Percentiles rank a stretch among this genome's conserved stretches.
Evolutionary conservation across 2,888 invertebrate species (phyloP).

Genomic region (Ennomos fuscantarius): DNA sequence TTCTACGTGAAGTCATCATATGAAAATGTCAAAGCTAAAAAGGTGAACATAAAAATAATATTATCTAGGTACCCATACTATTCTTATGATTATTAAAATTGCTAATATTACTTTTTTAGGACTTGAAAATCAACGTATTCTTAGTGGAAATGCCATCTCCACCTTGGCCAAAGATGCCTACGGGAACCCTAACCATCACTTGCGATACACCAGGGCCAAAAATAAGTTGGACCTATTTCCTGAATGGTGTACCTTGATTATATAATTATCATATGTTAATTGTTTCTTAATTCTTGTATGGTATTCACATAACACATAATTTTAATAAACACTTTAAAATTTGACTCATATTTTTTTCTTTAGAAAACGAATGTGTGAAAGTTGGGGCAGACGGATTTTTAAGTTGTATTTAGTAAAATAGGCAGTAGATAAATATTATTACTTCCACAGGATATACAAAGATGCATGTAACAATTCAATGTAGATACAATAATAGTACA

Average conservation of each 20-base stretch:
- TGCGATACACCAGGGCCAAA: slow-evolving; percentile 64
- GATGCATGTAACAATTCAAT: too few relatives aligned
- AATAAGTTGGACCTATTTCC: slow-evolving; percentile 74
- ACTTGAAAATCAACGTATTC: slow-evolving; percentile 61
- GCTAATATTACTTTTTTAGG: slow-evolving; percentile 49
- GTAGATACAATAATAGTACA: too few relatives aligned
- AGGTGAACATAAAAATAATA: slow-evolving; percentile 42
- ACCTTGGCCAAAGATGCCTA: slow-evolving; percentile 53
- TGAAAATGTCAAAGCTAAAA: slow-evolving; percentile 55
- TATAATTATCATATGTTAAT: slow-evolving; percentile 29
- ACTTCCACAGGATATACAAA: too few relatives aligned
- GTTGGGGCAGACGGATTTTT: too few relatives aligned
- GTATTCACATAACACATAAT: slow-evolving; percentile 24
- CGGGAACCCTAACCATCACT: slow-evolving; percentile 67
- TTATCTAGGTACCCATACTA: neutral
- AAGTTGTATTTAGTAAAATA: too few relatives aligned
- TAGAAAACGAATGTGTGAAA: too few relatives aligned
- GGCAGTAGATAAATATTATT: too few relatives aligned
- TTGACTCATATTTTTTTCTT: too few relatives aligned
- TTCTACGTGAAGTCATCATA: slow-evolving; percentile 61
- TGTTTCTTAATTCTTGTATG: slow-evolving; percentile 26
- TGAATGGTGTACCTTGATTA: slow-evolving; percentile 62
- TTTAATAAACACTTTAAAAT: slow-evolving; percentile 34
- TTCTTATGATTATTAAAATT: neutral
- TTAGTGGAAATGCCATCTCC: slow-evolving; percentile 50